Base-by-base conservation (phyloP, 2,797 vertebrate genomes). In the Bovichtus variegatus region DNA sequence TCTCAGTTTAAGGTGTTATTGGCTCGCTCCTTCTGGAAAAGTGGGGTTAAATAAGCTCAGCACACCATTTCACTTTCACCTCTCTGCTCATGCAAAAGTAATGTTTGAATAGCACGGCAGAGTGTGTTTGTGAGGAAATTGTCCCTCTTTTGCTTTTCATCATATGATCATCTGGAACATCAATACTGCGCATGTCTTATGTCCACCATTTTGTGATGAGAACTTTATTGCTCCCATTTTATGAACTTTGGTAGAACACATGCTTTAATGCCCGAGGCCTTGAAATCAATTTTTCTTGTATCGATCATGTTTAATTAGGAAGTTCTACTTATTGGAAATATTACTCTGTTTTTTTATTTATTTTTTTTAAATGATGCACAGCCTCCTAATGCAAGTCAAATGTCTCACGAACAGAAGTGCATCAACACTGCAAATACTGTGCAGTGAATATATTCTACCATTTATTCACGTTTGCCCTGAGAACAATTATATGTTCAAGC, bases 171-270 rank as follows among this genome's bases (percentile, higher is more conserved):
- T 76, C 36, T 49, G 57, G 67, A 76, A 81, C 62, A 34, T 76
- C 64, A 38, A 76, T 23, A 79, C 82, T 90, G 91, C 91, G 87
- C 87, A 90, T 89, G 89, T 83, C 81, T 77, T 41, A 4, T 34
- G 62, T 87, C 92, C 90, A 79, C 94, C 94, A 94, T 95, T 94
- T 95, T 94, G 92, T 93, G 86, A 79, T 80, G 66, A 68, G 58
- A 83, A 82, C 80, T 74, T 84, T 70, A 80, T 40, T 83, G 88
- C 87, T 84, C 80, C 93, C 93, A 93, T 93, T 93, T 94, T 89
- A 87, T 78, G 80, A 86, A 71, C 49, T 80, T 68, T 7, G 7
- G 25, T 10, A 18, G 38, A 38, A 29, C 64, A 71, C 15, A 25
- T 78, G 80, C 58, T 83, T 55, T 16, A 44, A 63, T 41, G 40